Evolutionary conservation across 2,888 invertebrate species (phyloP).

Genomic region (Caradrina kadenii): DNA sequence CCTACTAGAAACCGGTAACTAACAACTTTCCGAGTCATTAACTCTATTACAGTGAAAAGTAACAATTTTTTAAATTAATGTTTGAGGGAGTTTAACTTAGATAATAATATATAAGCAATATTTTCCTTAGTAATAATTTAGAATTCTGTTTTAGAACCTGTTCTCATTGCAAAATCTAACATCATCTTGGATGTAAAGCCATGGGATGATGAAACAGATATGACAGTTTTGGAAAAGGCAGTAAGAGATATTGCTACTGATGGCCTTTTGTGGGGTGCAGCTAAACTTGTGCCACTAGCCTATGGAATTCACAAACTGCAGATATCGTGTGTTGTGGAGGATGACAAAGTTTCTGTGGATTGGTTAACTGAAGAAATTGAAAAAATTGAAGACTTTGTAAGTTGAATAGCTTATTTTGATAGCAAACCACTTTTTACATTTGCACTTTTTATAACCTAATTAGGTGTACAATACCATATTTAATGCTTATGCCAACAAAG

Average conservation of each 20-base stretch:
- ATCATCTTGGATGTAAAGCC: constrained; percentile 98
- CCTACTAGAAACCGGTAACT: too few species aligned
- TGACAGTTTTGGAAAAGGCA: constrained; percentile 94
- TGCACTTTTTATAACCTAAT: too few species aligned
- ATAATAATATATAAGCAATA: neutral
- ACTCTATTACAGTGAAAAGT: too few species aligned
- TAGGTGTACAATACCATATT: too few species aligned
- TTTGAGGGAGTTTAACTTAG: too few species aligned
- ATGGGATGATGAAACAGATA: constrained; percentile 98
- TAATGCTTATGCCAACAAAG: too few species aligned
- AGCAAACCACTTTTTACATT: too few species aligned
- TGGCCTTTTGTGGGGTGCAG: constrained; percentile 98
- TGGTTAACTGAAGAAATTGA: constrained; percentile 96
- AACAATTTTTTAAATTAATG: too few species aligned
- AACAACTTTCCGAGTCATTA: too few species aligned
- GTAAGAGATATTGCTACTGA: constrained; percentile 95
- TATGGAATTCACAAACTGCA: constrained; percentile 98
- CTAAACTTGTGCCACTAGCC: constrained; percentile 97
- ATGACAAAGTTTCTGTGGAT: constrained; percentile 98
- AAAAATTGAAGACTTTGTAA: constrained; percentile 95
- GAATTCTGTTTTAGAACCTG: constrained; percentile 91
- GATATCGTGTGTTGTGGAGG: constrained; percentile 98
- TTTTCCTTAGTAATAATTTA: neutral
- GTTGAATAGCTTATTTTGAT: constrained; percentile 64
- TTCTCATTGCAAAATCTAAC: constrained; percentile 97